phyloP scores from a whole-genome alignment of 1,140 invertebrate genomes.

The Lucilia sericata region DNA sequence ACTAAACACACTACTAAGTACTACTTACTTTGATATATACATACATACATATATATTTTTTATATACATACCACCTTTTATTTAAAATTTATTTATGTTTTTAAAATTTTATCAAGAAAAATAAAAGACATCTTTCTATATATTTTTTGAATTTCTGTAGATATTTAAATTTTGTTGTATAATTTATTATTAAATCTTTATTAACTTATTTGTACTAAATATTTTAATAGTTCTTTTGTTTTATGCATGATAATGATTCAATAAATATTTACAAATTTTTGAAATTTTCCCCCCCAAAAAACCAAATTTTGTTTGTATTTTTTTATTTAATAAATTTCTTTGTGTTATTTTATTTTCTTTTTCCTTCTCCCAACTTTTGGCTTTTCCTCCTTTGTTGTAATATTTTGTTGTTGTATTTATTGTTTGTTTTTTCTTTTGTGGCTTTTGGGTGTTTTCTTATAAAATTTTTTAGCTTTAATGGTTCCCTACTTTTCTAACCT shows the following conservation, averaged over 20 bases:
- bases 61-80: background rate
- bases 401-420: background rate
- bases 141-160: background rate
- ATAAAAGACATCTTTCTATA: too few relatives aligned
- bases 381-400: background rate
- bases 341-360: background rate
- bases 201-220: constrained; percentile 8
- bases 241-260: constrained; percentile 6
- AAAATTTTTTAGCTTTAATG: background rate
- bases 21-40: background rate
- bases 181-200: background rate
- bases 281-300: background rate
- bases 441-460: background rate
- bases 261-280: background rate
- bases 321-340: background rate
- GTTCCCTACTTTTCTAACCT: background rate
- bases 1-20: background rate
- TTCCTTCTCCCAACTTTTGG: background rate
- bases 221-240: background rate
- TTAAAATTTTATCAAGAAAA: too few relatives aligned
- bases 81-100: background rate
- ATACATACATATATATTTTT: background rate
- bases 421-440: background rate
- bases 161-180: constrained; percentile 1
- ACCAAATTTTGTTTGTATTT: constrained; percentile 10